Evolutionary conservation across 2,113 vertebrate species (phyloP), one percentile per base, ranked within the genome.

Genomic region (Procapra przewalskii): DNA sequence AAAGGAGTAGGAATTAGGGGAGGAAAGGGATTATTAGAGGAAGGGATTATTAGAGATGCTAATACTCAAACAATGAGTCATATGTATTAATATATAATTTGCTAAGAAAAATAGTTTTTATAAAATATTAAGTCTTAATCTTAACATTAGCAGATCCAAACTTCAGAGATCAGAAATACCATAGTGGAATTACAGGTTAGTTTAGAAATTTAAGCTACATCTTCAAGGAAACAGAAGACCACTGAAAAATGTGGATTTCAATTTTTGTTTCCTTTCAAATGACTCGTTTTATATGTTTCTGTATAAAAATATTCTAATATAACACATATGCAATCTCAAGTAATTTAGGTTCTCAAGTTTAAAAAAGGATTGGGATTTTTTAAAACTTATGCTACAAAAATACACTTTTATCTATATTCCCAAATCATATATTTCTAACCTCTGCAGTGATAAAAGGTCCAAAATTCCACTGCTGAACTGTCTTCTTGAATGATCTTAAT

Each of bases 301-400:
- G 33, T 90, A 52, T 45, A 84, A 6, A 97, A 94, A 85, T 85
- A 88, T 82, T 96, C 27, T 83, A 93, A 87, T 50, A 80, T 55
- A 67, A 80, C 89, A 97, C 7, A 92, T 84, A 93, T 17, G 27
- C 54, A 97, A 40, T 77, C 54, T 81, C 54, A 96, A 94, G 80
- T 55, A 94, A 96, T 87, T 91, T 83, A 88, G 81, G 29, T 95
- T 92, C 45, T 97, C n/a, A 92, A 97, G 54, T 90, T 96, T 90
- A 55, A 93, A 96, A 97, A 96, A 87, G 40, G 3, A 64, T 13
- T 89, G 29, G 31, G 14, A 31, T 4, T 95, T 87, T 95, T 80
- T 59, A 19, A 59, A 94, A 96, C 2, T 55, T 90, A 91, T 31
- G 48, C 60, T 93, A 97, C 4, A 94, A 96, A 97, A 97, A 90